A percentile compares a stretch with the other conserved stretches of the same genome.
Evolutionary conservation across 2,888 invertebrate genomes (phyloP).

Genomic region (Leptopilina myrica): DNA sequence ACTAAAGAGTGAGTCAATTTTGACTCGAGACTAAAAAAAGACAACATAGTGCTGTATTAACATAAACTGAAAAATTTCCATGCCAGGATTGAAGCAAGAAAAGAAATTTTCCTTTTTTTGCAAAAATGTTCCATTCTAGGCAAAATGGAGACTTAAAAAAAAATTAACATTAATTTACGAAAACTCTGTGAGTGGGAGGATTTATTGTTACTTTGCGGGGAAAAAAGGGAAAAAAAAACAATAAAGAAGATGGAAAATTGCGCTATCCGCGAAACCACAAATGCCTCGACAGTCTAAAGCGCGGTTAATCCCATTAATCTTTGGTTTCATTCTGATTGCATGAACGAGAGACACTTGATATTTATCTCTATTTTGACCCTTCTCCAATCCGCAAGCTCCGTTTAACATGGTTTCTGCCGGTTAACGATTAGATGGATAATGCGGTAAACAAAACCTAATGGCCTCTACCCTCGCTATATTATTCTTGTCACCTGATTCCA

Average conservation of each 20-base stretch:
- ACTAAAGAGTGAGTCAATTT: no score
- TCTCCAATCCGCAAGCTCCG: constrained; percentile 44
- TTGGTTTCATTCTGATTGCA: constrained; percentile 63
- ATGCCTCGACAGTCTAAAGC: constrained; percentile 42
- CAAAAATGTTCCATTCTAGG: no score
- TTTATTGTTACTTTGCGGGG: background rate
- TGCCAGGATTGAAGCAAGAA: no score
- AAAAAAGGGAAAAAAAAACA: no score
- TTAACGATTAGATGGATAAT: constrained; percentile 51
- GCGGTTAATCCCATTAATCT: constrained; percentile 66
- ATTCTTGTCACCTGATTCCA: constrained; percentile 51
- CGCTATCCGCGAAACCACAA: constrained; percentile 45
- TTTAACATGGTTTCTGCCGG: constrained; percentile 50
- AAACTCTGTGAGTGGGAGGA: background rate
- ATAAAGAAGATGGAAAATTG: background rate
- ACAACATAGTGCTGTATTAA: no score
- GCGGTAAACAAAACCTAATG: constrained; percentile 56
- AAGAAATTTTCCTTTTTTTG: no score
- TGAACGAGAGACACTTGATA: constrained; percentile 56
- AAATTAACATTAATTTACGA: constrained; percentile 2
- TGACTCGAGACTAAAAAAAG: no score
- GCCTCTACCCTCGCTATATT: constrained; percentile 38
- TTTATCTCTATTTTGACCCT: constrained; percentile 38
- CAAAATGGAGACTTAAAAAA: no score
- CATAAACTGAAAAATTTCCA: no score